Percentiles rank a stretch among this genome's conserved stretches.
Evolutionary conservation across 2,113 vertebrate species (phyloP).

Genomic region (Myotis brandtii): DNA sequence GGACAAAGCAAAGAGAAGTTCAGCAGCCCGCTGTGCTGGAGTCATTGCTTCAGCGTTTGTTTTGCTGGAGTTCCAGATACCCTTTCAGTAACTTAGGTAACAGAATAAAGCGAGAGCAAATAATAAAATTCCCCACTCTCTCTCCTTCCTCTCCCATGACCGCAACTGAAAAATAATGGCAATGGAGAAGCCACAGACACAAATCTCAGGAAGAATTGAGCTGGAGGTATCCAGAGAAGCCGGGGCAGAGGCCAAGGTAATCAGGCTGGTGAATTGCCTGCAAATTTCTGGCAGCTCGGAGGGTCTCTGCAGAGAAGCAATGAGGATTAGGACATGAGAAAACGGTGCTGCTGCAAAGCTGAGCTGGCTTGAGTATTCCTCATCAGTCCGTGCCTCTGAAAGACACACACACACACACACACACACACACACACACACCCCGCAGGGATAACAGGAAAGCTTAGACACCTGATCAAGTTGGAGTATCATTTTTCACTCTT

Average conservation of each 20-base stretch:
- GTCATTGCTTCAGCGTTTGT: fast-evolving
- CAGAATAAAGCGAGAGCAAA: slow-evolving; percentile 32
- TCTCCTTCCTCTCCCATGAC: neutral
- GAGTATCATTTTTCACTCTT: slow-evolving; percentile 22
- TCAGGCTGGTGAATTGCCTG: slow-evolving; percentile 72
- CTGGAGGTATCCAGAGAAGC: neutral
- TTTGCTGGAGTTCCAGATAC: neutral
- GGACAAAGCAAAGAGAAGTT: neutral
- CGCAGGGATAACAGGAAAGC: slow-evolving; percentile 73
- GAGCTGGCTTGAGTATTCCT: slow-evolving; percentile 60
- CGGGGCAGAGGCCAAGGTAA: slow-evolving; percentile 42
- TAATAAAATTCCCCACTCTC: neutral
- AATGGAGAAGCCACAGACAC: neutral
- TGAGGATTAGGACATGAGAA: slow-evolving; percentile 74
- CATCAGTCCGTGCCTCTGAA: slow-evolving; percentile 55
- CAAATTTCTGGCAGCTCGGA: slow-evolving; percentile 72
- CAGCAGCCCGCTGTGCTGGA: neutral
- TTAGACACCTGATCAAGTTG: slow-evolving; percentile 57
- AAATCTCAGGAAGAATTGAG: neutral
- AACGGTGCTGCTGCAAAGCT: slow-evolving; percentile 72
- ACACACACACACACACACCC: neutral
- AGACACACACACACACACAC: neutral
- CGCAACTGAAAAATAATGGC: neutral
- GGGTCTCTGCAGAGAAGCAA: slow-evolving; percentile 73
- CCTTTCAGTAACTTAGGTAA: neutral